Conservation (phyloP, 2,888 invertebrate genomes). For the Spialia ferax region DNA sequence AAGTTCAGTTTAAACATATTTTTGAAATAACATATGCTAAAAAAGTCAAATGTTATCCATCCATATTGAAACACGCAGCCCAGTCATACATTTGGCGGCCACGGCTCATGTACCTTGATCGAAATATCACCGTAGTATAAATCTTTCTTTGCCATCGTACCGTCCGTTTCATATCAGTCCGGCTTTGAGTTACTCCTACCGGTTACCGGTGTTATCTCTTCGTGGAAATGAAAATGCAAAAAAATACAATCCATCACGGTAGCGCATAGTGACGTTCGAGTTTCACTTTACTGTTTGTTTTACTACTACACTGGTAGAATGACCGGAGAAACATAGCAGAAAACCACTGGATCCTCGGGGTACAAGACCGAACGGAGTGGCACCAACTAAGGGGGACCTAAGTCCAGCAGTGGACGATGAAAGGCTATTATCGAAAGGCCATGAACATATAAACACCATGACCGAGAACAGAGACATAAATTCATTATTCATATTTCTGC, state of each 20-base stretch:
- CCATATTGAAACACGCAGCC: slow-evolving; percentile 16
- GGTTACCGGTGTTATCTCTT: not conserved
- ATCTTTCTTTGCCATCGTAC: slow-evolving; percentile 14
- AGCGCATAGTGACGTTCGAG: not conserved
- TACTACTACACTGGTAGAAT: too few relatives aligned
- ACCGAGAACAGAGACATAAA: too few relatives aligned
- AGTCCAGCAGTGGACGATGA: too few relatives aligned
- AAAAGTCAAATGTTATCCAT: slow-evolving; percentile 11
- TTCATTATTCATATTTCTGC: too few relatives aligned
- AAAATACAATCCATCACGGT: not conserved
- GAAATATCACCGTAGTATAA: slow-evolving; percentile 19
- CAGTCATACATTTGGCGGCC: slow-evolving; percentile 22
- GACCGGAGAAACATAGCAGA: too few relatives aligned
- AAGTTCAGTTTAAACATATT: not conserved
- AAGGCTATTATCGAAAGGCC: too few relatives aligned
- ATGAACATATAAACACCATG: too few relatives aligned
- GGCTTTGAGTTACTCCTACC: slow-evolving; percentile 10
- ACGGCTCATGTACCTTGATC: slow-evolving; percentile 30
- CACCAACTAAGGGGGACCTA: too few relatives aligned
- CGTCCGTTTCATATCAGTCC: slow-evolving; percentile 8
- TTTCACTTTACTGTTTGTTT: not conserved
- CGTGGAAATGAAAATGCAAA: not conserved
- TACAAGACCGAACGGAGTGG: too few relatives aligned
- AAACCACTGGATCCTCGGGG: too few relatives aligned
- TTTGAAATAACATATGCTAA: not conserved